These are phyloP conservation scores for Microcebus lehilahytsara DNA, from an alignment of 2,113 vertebrate genomes.

Conservation along the genomic window DNA sequence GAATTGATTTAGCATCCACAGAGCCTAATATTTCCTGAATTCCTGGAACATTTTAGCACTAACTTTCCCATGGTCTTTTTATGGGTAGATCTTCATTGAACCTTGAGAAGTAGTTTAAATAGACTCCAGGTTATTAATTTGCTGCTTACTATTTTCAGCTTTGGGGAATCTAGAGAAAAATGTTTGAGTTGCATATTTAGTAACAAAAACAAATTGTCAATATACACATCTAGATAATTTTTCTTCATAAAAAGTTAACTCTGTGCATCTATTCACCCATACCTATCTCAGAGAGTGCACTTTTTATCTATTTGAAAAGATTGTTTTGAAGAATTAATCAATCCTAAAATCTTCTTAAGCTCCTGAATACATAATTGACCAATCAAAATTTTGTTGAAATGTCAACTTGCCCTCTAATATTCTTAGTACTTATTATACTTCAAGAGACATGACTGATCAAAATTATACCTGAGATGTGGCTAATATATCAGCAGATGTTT, in stretches of 20 bases:
- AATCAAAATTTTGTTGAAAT: slow-evolving; percentile 6
- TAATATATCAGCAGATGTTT: background rate
- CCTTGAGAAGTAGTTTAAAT: background rate
- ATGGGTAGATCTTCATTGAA: background rate
- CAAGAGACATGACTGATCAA: background rate
- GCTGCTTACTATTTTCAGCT: background rate
- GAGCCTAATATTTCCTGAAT: background rate
- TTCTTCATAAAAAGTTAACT: background rate
- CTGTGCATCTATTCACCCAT: background rate
- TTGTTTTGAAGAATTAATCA: background rate
- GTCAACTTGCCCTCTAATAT: background rate
- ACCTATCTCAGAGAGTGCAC: background rate
- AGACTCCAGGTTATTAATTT: too few species aligned
- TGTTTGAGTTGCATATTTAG: background rate
- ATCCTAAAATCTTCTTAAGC: background rate
- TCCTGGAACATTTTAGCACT: background rate
- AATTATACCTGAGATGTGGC: background rate
- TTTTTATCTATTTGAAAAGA: background rate
- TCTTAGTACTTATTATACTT: background rate
- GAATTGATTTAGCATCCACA: background rate
- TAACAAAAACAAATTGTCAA: background rate
- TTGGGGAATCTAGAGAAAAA: background rate
- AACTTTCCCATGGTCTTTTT: background rate
- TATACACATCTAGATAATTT: background rate
- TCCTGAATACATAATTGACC: background rate